Conservation (phyloP, 2,888 invertebrate species). For the Eristalis intricaria region DNA sequence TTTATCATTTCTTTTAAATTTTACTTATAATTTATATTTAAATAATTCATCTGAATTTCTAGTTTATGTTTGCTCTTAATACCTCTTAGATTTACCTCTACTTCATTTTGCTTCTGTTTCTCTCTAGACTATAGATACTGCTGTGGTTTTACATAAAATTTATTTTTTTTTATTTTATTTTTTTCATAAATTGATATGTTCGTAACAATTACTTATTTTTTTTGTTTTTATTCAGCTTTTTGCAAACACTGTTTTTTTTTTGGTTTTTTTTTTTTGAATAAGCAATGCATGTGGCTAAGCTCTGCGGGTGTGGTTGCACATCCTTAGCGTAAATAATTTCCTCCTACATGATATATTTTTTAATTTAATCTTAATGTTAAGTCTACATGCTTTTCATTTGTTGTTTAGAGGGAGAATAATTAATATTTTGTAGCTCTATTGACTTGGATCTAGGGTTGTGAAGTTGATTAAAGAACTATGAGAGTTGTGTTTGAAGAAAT, state of each 20-base stretch:
- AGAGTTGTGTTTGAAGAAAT: background rate
- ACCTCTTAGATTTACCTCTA: conserved; percentile 11
- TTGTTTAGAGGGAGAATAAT: background rate
- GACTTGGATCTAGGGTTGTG: conserved; percentile 12
- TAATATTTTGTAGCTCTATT: conserved; percentile 25
- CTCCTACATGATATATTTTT: background rate
- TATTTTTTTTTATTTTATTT: conserved; percentile 3
- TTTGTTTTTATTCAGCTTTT: background rate
- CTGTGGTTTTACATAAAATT: conserved; percentile 28
- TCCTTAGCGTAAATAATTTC: background rate
- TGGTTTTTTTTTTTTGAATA: conserved; percentile 26
- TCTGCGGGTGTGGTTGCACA: conserved; percentile 11
- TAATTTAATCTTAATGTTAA: background rate
- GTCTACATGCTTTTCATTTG: background rate
- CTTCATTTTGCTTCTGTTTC: conserved; percentile 8
- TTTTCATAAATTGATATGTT: conserved; percentile 59
- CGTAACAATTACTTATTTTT: conserved; percentile 44
- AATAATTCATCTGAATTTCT: background rate
- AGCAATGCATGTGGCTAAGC: conserved; percentile 63
- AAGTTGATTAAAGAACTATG: conserved; percentile 35
- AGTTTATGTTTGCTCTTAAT: conserved; percentile 4
- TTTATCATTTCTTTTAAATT: conserved; percentile 24
- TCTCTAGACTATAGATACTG: conserved; percentile 53
- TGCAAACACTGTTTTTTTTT: background rate
- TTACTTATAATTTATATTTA: conserved; percentile 36